Conservation (phyloP, 2,797 vertebrate genomes). For the Sebastes miniatus region DNA sequence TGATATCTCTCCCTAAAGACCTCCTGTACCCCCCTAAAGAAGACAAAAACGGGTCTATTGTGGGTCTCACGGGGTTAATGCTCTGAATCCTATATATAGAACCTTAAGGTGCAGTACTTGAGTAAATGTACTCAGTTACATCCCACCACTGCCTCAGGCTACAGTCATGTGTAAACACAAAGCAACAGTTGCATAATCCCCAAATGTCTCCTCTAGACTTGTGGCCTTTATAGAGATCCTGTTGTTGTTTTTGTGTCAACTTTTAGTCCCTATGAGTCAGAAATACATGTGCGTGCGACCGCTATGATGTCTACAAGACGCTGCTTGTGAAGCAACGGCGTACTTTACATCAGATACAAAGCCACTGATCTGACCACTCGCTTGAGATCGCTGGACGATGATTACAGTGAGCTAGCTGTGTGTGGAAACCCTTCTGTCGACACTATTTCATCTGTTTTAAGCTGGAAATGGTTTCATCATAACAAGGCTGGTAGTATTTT, state of each 20-base stretch:
- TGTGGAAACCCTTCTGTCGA: background rate
- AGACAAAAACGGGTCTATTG: no score
- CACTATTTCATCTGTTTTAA: background rate
- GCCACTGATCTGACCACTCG: slow-evolving; percentile 1
- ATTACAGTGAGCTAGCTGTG: background rate
- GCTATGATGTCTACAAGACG: background rate
- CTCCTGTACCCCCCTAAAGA: rapidly evolving
- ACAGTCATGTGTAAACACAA: background rate
- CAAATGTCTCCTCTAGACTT: background rate
- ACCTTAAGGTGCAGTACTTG: background rate
- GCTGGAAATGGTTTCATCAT: no score
- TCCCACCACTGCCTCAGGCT: background rate
- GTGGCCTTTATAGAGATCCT: background rate
- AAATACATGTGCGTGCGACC: background rate
- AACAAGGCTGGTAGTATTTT: background rate
- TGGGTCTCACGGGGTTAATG: no score
- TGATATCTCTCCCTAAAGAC: rapidly evolving
- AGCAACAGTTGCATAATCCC: background rate
- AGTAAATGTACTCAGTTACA: background rate
- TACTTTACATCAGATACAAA: background rate
- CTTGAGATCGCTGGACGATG: background rate
- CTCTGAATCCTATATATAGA: no score
- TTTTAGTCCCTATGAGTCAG: background rate
- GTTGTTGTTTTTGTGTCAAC: background rate
- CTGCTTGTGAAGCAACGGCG: rapidly evolving